phyloP scores from a whole-genome alignment of 2,797 vertebrate species.

The Ctenosaura bakeri region DNA sequence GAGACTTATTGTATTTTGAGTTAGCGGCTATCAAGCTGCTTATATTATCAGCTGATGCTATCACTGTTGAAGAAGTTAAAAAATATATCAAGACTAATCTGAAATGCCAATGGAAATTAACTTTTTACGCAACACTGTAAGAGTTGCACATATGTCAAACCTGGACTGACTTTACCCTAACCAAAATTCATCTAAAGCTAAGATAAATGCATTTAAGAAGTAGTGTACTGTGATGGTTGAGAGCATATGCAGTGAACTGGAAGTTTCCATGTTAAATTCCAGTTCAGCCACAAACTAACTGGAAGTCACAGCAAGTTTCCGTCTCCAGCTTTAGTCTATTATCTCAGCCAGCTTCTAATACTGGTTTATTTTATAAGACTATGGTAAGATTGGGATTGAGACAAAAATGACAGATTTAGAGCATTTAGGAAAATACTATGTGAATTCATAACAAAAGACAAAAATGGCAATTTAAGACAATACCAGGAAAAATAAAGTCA shows the following conservation, averaged over 20 bases:
- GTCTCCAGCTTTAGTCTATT: neutral
- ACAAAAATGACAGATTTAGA: neutral
- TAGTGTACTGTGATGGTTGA: neutral
- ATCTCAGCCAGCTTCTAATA: neutral
- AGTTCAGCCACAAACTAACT: neutral
- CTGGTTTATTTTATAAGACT: neutral
- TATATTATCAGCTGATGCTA: neutral
- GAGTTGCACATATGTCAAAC: too few relatives aligned
- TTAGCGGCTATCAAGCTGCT: neutral
- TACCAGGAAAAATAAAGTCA: neutral
- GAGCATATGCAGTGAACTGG: neutral
- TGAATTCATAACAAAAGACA: conserved; percentile 31
- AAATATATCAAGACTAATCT: neutral
- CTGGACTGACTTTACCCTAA: neutral
- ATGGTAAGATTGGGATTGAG: neutral
- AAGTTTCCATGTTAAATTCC: neutral
- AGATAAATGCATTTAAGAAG: neutral
- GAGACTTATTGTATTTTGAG: neutral
- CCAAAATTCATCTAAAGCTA: neutral
- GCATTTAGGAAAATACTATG: neutral
- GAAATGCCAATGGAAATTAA: conserved; percentile 1
- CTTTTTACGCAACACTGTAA: neutral
- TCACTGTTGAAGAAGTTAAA: neutral
- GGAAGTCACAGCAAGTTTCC: neutral
- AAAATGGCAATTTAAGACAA: conserved; percentile 8